Evolutionary conservation across 2,797 vertebrate species (phyloP).

Genomic region (Trachops cirrhosus): DNA sequence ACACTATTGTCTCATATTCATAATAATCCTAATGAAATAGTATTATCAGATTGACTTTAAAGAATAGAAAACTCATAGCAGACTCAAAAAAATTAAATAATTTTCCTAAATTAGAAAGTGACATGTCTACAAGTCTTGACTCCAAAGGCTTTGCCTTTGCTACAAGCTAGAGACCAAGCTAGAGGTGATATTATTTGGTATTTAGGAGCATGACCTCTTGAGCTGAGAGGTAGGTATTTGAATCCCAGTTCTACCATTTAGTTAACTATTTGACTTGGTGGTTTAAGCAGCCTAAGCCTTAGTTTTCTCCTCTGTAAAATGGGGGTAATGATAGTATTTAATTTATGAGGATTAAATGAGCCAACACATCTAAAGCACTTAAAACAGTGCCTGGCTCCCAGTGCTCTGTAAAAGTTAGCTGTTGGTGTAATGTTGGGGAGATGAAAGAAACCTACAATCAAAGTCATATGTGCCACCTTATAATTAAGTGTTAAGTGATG

Average conservation of each 20-base stretch:
- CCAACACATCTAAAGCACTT: neutral
- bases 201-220: neutral
- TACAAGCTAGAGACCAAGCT: neutral
- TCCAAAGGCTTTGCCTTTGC: neutral
- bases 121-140: neutral
- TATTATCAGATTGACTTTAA: neutral
- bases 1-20: neutral
- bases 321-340: neutral
- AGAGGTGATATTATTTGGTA: neutral
- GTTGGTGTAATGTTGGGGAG: neutral
- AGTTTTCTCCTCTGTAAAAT: conserved; percentile 22
- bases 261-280: neutral
- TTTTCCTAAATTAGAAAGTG: neutral
- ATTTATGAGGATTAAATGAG: neutral
- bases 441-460: conserved; percentile 29
- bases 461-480: neutral
- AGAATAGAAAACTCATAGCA: conserved; percentile 9
- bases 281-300: neutral
- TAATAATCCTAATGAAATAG: conserved; percentile 4
- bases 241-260: neutral
- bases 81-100: neutral
- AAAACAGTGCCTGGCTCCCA: neutral
- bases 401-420: conserved; percentile 14
- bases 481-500: conserved; percentile 25
- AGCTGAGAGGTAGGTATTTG: neutral